Percentiles rank a stretch among this genome's conserved stretches.
phyloP scores from a whole-genome alignment of 2,113 vertebrate species.

The Pelecanoides urinatrix region DNA sequence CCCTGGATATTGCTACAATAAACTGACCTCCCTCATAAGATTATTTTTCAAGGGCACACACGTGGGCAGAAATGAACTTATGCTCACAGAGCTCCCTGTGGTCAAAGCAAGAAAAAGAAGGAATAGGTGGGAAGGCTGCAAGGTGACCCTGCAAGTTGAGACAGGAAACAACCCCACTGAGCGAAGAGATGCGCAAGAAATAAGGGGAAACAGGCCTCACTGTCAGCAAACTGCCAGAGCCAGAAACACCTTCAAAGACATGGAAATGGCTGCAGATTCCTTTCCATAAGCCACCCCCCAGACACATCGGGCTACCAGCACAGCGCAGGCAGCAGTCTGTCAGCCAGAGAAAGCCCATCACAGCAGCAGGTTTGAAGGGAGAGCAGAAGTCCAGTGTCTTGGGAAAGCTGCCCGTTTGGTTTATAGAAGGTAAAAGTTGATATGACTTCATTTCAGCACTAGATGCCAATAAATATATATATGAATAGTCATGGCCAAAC shows the following conservation, averaged over 20 bases:
- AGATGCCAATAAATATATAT: not conserved
- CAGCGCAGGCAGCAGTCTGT: not conserved
- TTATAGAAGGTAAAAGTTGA: not conserved
- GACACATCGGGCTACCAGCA: not conserved
- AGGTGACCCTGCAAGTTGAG: not conserved
- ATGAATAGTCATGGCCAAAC: not conserved
- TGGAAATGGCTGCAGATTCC: not conserved
- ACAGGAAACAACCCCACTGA: not conserved
- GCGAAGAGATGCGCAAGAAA: not conserved
- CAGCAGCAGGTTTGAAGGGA: not conserved
- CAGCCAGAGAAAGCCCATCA: not conserved
- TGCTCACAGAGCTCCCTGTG: not conserved
- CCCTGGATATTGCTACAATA: not conserved
- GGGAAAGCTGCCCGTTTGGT: not conserved
- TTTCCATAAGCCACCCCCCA: not conserved
- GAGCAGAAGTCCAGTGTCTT: not conserved
- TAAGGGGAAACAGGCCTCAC: not conserved
- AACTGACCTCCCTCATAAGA: not conserved
- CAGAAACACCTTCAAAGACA: constrained; percentile 17
- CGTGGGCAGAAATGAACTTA: not conserved
- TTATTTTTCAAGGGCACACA: not conserved
- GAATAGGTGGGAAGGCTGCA: not conserved
- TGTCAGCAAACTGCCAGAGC: not conserved
- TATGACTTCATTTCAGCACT: not conserved
- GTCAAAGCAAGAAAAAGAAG: not conserved